Evolutionary conservation across 2,888 invertebrate genomes (phyloP).

Genomic region (Stictocephala bisonia): DNA sequence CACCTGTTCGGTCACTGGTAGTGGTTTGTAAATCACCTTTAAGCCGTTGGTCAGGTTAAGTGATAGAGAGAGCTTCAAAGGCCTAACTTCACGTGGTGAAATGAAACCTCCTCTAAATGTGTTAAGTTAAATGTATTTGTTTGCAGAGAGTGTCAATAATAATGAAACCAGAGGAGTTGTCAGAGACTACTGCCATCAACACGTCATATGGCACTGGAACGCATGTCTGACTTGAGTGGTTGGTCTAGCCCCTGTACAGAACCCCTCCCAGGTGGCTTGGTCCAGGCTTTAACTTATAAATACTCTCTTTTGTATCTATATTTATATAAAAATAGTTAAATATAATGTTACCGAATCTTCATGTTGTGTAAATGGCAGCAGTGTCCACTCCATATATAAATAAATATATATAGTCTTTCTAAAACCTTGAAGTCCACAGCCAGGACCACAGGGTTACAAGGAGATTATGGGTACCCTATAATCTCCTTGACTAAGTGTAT

Average conservation of each 20-base stretch:
- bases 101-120: background rate
- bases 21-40: too few species aligned
- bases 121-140: constrained; percentile 39
- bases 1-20: background rate
- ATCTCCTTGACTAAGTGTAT: background rate
- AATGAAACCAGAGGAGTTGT: constrained; percentile 66
- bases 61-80: too few species aligned
- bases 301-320: constrained; percentile 24
- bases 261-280: background rate
- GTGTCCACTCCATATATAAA: too few species aligned
- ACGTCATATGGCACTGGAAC: constrained; percentile 67
- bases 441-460: background rate
- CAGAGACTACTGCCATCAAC: constrained; percentile 63
- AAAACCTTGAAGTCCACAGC: constrained; percentile 30
- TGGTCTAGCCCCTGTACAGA: constrained; percentile 52
- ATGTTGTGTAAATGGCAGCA: too few species aligned
- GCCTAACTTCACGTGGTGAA: too few species aligned
- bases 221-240: constrained; percentile 66
- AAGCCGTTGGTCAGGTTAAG: too few species aligned
- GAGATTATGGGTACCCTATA: background rate
- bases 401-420: too few species aligned
- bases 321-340: too few species aligned
- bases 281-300: too few species aligned
- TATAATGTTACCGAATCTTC: too few species aligned
- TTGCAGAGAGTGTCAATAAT: constrained; percentile 67